phyloP scores from a whole-genome alignment of 2,888 invertebrate species.

The Cheilosia impressa region DNA sequence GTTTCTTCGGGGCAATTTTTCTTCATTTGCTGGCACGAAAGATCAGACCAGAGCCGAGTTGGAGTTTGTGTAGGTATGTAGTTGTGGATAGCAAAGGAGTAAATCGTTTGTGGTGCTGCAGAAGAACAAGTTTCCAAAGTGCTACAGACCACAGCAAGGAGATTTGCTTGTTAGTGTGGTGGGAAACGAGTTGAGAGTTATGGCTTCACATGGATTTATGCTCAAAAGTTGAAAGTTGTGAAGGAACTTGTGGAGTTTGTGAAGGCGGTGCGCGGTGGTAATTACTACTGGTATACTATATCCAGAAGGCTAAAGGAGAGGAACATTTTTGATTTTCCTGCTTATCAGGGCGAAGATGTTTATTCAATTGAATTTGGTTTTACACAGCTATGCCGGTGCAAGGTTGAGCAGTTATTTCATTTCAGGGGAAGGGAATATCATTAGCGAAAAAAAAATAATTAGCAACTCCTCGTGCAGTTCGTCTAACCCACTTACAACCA shows the following conservation, averaged over 20 bases:
- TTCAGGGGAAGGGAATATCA: not conserved
- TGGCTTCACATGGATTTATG: constrained; percentile 72
- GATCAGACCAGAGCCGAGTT: constrained; percentile 1
- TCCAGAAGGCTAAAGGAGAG: not conserved
- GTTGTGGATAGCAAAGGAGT: constrained; percentile 7
- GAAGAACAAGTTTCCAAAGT: constrained; percentile 65
- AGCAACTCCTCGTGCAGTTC: too few species aligned
- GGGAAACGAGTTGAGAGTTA: constrained; percentile 61
- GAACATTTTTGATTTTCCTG: not conserved
- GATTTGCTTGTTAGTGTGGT: constrained; percentile 54
- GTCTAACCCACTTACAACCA: too few species aligned
- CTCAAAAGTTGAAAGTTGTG: constrained; percentile 68
- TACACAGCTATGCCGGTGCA: not conserved
- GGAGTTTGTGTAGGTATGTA: not conserved
- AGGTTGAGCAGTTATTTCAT: not conserved
- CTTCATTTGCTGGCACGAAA: constrained; percentile 59
- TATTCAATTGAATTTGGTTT: constrained; percentile 20
- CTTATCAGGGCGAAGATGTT: constrained; percentile 22
- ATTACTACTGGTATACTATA: constrained; percentile 49
- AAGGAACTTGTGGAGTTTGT: constrained; percentile 60
- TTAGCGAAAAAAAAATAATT: too few species aligned
- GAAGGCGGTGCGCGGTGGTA: constrained; percentile 40
- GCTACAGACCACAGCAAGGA: constrained; percentile 65
- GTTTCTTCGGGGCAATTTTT: constrained; percentile 62
- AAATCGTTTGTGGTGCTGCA: constrained; percentile 41